These are phyloP conservation scores for Theristicus caerulescens DNA, from an alignment of 2,113 vertebrate genomes.

Conservation along the genomic window DNA sequence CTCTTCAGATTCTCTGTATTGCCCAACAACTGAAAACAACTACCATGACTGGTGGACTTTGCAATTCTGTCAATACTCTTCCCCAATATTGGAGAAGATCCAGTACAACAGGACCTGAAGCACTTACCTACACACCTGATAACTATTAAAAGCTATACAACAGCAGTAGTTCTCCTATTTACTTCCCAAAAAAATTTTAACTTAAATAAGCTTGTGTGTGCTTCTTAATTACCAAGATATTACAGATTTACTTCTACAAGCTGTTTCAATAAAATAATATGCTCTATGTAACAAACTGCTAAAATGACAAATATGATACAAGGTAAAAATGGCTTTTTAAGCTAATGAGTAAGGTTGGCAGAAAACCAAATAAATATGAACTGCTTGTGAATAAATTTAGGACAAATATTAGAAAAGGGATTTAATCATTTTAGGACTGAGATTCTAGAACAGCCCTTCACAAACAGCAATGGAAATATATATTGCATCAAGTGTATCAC, in stretches of 20 bases:
- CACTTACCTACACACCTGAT: neutral
- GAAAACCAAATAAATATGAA: neutral
- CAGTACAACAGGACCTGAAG: neutral
- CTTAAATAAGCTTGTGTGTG: neutral
- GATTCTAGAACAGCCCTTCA: neutral
- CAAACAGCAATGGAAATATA: neutral
- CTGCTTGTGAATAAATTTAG: neutral
- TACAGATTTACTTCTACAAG: neutral
- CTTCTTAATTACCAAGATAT: neutral
- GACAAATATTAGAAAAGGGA: neutral
- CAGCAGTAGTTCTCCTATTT: neutral
- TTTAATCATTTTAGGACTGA: neutral
- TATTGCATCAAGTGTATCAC: neutral
- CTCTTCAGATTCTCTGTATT: neutral
- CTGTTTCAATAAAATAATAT: neutral
- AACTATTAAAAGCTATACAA: neutral
- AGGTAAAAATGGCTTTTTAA: neutral
- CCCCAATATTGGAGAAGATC: neutral
- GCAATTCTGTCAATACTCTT: neutral
- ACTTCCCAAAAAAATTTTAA: neutral
- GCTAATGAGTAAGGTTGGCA: neutral
- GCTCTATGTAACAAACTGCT: neutral
- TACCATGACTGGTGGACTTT: neutral
- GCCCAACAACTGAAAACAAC: neutral
- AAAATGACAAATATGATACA: neutral